Percentiles rank a stretch among this genome's conserved stretches.
These are phyloP conservation scores for Labrus mixtus DNA, from an alignment of 2,113 vertebrate species.

Conservation along the genomic window DNA sequence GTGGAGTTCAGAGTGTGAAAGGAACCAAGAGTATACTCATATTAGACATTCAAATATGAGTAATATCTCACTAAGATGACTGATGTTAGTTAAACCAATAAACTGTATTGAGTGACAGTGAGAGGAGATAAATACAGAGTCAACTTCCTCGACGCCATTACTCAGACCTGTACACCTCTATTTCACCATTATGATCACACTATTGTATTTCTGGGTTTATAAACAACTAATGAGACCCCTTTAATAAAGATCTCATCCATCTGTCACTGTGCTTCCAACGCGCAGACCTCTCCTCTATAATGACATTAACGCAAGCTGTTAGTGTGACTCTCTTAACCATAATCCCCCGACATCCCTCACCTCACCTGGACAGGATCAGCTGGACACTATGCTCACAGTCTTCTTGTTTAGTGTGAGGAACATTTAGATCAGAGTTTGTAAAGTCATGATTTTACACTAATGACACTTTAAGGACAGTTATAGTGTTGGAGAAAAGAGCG, in stretches of 20 bases:
- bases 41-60: no score
- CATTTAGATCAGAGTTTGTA: no score
- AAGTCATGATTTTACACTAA: no score
- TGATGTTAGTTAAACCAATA: no score
- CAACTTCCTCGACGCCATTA: background rate
- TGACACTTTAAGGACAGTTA: no score
- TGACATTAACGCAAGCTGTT: slow-evolving; percentile 41
- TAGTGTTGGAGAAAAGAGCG: no score
- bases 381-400: background rate
- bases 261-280: background rate
- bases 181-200: background rate
- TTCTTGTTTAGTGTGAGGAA: no score
- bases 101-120: background rate
- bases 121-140: background rate
- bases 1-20: no score
- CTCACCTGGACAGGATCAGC: background rate
- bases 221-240: background rate
- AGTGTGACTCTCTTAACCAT: background rate
- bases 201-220: background rate
- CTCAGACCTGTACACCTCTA: background rate
- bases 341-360: slow-evolving; percentile 27
- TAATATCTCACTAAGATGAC: no score
- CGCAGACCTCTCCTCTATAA: slow-evolving; percentile 23
- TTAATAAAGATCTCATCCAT: background rate
- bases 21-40: no score